phyloP scores from a whole-genome alignment of 2,888 invertebrate species.

The Trypoxylon attenuatum region DNA sequence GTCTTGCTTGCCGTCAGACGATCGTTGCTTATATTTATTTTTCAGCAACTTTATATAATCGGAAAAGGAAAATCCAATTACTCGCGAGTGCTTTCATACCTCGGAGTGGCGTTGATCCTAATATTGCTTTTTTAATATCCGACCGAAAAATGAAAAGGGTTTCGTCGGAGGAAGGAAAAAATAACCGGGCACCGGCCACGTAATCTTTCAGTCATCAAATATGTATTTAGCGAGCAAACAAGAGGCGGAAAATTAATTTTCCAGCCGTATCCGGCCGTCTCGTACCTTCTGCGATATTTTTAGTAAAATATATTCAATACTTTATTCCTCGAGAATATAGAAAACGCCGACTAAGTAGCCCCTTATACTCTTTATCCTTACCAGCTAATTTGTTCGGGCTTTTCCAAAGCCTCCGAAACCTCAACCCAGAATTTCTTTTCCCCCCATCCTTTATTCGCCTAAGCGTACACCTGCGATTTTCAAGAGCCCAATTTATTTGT shows the following conservation, averaged over 20 bases:
- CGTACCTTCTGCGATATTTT: too few relatives aligned
- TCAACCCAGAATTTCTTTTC: background rate
- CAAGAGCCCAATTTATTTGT: too few relatives aligned
- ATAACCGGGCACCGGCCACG: background rate
- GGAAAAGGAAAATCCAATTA: background rate
- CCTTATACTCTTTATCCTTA: background rate
- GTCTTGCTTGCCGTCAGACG: too few relatives aligned
- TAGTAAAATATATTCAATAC: background rate
- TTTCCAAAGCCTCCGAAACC: background rate
- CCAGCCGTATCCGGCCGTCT: too few relatives aligned
- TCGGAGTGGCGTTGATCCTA: background rate
- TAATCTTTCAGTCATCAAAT: background rate
- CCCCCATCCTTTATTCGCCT: background rate
- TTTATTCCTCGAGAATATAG: background rate
- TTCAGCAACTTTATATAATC: background rate
- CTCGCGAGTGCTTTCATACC: background rate
- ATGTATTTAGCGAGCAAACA: background rate
- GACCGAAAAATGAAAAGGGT: background rate
- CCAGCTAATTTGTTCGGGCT: background rate
- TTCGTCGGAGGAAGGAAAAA: background rate
- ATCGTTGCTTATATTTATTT: too few relatives aligned
- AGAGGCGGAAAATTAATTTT: background rate
- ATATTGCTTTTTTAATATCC: constrained; percentile 1
- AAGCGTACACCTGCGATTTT: too few relatives aligned
- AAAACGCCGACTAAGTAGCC: background rate